phyloP scores from a whole-genome alignment of 2,113 vertebrate genomes.

The Xiphorhynchus elegans region DNA sequence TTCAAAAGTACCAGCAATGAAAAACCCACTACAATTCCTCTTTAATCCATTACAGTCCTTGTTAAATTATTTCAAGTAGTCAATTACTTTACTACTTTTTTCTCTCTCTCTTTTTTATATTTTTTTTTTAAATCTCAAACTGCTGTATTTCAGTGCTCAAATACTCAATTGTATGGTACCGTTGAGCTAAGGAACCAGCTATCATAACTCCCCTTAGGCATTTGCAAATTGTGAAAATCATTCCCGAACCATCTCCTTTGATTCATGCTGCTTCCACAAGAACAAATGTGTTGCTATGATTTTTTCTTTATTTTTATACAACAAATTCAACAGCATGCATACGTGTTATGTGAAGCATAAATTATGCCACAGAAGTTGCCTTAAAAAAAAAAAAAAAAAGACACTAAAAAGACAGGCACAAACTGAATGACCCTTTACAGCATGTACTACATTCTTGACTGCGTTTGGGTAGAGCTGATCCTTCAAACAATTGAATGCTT shows the following conservation, averaged over 20 bases:
- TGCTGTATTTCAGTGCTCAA: neutral
- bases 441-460: neutral
- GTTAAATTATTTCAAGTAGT: neutral
- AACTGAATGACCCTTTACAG: neutral
- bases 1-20: neutral
- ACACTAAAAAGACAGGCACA: neutral
- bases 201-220: neutral
- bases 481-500: conserved; percentile 14
- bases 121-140: neutral
- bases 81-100: neutral
- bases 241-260: neutral
- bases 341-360: neutral
- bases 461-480: neutral
- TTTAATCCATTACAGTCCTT: neutral
- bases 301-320: neutral
- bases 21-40: neutral
- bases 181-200: conserved; percentile 5
- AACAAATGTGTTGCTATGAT: neutral
- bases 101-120: too few relatives aligned
- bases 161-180: fast-evolving
- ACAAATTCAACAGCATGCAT: neutral
- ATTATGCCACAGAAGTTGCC: neutral
- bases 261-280: neutral
- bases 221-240: conserved; percentile 3
- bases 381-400: neutral